Conservation (phyloP, 2,888 invertebrate genomes). For the Lamproptera curius region DNA sequence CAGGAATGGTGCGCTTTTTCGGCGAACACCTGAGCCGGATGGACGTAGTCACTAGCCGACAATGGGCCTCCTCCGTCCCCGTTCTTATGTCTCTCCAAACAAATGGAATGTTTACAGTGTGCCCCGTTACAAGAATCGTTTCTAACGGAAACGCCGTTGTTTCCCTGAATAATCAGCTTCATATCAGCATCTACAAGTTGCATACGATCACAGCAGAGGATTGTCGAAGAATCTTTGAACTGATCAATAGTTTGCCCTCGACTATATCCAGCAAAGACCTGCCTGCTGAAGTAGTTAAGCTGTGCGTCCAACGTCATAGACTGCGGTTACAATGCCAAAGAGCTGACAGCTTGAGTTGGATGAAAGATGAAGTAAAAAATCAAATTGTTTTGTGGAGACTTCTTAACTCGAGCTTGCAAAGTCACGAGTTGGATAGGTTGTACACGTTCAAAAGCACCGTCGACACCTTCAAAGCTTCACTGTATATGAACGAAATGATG, state of each 20-base stretch:
- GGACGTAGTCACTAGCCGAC: slow-evolving; percentile 24
- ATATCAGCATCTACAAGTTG: slow-evolving; percentile 33
- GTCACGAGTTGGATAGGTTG: slow-evolving; percentile 27
- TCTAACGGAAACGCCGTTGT: slow-evolving; percentile 28
- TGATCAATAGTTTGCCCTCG: slow-evolving; percentile 21
- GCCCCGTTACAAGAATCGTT: slow-evolving; percentile 27
- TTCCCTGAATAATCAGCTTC: slow-evolving; percentile 31
- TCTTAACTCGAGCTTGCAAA: slow-evolving; percentile 14
- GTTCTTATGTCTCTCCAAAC: slow-evolving; percentile 29
- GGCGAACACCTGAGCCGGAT: slow-evolving; percentile 31
- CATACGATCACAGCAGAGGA: slow-evolving; percentile 23
- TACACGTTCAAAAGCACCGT: slow-evolving; percentile 27
- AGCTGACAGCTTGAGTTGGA: slow-evolving; percentile 24
- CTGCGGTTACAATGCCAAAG: slow-evolving; percentile 28
- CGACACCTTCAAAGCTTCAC: slow-evolving; percentile 20
- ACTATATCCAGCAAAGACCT: slow-evolving; percentile 11
- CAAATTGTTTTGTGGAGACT: not conserved
- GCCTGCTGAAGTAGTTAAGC: slow-evolving; percentile 17
- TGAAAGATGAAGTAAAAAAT: not conserved
- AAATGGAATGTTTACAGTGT: slow-evolving; percentile 28
- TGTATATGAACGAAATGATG: slow-evolving; percentile 27
- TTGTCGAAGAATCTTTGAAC: slow-evolving; percentile 21
- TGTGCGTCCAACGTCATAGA: slow-evolving; percentile 24
- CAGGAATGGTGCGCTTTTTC: slow-evolving; percentile 28
- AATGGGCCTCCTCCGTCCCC: slow-evolving; percentile 27